Evolutionary conservation across 2,888 invertebrate genomes (phyloP).

Genomic region (Scotopteryx bipunctaria): DNA sequence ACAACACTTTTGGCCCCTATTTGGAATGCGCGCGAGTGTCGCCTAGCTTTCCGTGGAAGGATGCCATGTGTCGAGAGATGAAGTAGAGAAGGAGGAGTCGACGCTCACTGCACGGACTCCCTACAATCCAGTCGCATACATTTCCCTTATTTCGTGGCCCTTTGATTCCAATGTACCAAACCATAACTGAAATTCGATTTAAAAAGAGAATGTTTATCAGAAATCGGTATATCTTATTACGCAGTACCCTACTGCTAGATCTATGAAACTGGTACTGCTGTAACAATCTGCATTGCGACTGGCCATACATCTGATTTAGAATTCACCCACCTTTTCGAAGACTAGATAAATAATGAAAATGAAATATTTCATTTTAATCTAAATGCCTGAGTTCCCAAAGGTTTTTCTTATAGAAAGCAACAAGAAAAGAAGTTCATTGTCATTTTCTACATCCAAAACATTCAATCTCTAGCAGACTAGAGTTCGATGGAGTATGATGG

Average conservation of each 20-base stretch:
- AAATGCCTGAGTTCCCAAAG: too few species aligned
- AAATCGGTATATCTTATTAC: conserved; percentile 9
- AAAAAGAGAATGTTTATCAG: too few species aligned
- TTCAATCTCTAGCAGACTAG: conserved; percentile 6
- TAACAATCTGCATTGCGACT: conserved; percentile 16
- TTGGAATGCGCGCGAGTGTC: conserved; percentile 29
- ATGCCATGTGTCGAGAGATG: conserved; percentile 38
- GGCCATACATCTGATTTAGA: conserved; percentile 7
- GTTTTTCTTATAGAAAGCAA: too few species aligned
- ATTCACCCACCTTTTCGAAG: conserved; percentile 10
- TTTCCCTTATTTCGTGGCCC: background rate
- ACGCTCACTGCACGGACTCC: conserved; percentile 26
- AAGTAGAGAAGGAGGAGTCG: conserved; percentile 29
- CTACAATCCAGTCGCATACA: conserved; percentile 22
- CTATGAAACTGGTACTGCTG: conserved; percentile 15
- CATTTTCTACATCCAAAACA: conserved; percentile 7
- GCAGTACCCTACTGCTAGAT: conserved; percentile 21
- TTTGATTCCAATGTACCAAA: too few species aligned
- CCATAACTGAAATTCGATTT: too few species aligned
- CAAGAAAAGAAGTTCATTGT: background rate
- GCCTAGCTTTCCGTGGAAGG: conserved; percentile 35
- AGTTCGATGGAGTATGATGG: conserved; percentile 3
- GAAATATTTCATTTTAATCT: background rate
- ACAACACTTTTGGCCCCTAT: conserved; percentile 6
- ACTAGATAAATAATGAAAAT: background rate